Base-by-base conservation (phyloP, 2,113 vertebrate genomes). In the Emydura subglobosa region DNA sequence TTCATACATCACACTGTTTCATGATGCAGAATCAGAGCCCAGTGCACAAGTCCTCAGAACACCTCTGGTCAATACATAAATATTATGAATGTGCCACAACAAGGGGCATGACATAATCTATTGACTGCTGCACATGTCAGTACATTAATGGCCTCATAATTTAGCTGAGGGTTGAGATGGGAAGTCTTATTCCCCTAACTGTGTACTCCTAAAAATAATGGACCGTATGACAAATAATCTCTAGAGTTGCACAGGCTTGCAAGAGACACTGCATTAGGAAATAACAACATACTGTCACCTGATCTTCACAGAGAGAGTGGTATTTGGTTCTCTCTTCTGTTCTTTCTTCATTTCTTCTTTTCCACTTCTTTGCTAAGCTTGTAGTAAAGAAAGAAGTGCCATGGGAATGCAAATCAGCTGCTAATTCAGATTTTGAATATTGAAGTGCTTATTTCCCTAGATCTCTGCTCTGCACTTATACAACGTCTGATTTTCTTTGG, bases 331-430 rank as follows among this genome's bases (percentile, higher is more conserved):
- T 42, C 72, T 44, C 90, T 25, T 72, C 65, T 72, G 2, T 29
- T 83, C 51, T 85, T 92, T n/a, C 78, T 81, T 88, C 25, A 2
- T 31, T 44, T 82, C 74, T 47, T 24, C 83, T 86, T 82, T 95
- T 44, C 49, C 76, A 31, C 86, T 84, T 4, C 0, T 74, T 88
- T 90, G 19, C 31, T 22, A 21, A 4, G 74, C 86, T 82, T 59
- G 4, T 1, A 84, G 11, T 6, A 3, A 78, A 85, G 50, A 68
- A 89, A 84, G 50, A 22, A 55, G 24, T 82, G 76, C 79, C 80
- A 82, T 55, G 80, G 94, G 82, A 88, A 55, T 85, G 68, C 53
- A 61, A n/a, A 25, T 51, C 82, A 93, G 16, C 44, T 93, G 65
- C 79, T 78, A 86, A 61, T 84, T 74, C 39, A 21, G 22, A 42